Evolutionary conservation across 1,140 invertebrate species (phyloP), one percentile per base, ranked within the genome.

Genomic region (Lysiphlebus fabarum): DNA sequence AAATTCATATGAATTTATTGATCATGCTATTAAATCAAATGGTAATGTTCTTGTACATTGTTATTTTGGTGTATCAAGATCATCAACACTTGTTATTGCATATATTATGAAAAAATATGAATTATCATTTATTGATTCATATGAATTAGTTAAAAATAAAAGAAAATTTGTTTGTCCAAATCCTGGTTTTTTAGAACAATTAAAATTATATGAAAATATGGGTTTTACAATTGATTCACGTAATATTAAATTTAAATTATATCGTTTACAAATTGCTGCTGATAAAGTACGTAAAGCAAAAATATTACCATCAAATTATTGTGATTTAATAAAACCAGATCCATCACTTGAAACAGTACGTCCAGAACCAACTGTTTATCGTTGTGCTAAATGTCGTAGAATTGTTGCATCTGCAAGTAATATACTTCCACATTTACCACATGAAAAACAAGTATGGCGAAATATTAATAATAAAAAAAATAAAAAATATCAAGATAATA

Each of bases 41-140:
- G 85, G 86, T 12, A 85, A 76, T 62, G 81, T 92, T 5, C 75
- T 93, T 9, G 89, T 93, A 1, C 91, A 93, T 68, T 93, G 91
- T 76, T 91, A 92, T 68, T 92, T 87, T 70, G 91, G 91, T 14
- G 86, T 94, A n/a, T 93, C 91, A 3, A 80, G 92, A 58, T 93
- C 91, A 66, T 88, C 90, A 1, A 87, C 90, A 0, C 80, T 93
- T 4, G 86, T 94, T 0, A 89, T 93, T 62, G 91, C 89, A 7
- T 93, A 89, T 70, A 74, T 92, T 7, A 94, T 95, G 91, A 87
- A 91, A 67, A 91, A 91, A 65, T 84, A 90, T 69, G 71, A 84
- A 5, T 78, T 92, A 56, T 84, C 83, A 43, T 90, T 89, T 62
- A 73, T 83, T 58, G 84, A 89, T 53, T 90, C 91, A 1, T 87